These are phyloP conservation scores for Caenorhabditis afra DNA, from an alignment of 2,888 invertebrate species.

Conservation along the genomic window DNA sequence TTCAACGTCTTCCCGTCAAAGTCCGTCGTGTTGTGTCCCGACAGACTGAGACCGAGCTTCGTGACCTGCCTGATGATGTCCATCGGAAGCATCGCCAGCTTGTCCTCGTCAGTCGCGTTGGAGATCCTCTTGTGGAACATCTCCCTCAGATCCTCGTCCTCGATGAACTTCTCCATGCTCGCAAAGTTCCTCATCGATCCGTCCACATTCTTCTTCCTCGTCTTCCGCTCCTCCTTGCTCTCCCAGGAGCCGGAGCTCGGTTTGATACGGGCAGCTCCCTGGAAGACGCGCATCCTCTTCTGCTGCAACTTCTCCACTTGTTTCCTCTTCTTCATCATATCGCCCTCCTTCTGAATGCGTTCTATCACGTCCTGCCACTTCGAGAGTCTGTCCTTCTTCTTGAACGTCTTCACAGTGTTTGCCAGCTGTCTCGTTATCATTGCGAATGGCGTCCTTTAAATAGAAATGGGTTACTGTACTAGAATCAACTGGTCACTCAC, in stretches of 20 bases:
- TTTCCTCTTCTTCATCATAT: constrained; percentile 30
- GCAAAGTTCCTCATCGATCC: constrained; percentile 19
- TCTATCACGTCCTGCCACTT: constrained; percentile 49
- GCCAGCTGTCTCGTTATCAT: constrained; percentile 34
- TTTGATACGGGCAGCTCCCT: constrained; percentile 13
- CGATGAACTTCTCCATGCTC: constrained; percentile 39
- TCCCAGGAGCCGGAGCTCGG: not conserved
- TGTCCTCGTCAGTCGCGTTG: constrained; percentile 59
- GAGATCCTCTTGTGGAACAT: constrained; percentile 39
- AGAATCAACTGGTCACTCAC: not conserved
- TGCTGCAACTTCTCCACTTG: constrained; percentile 30
- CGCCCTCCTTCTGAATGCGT: constrained; percentile 20
- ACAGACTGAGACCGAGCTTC: constrained; percentile 61
- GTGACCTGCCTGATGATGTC: constrained; percentile 56
- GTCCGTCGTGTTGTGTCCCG: constrained; percentile 59
- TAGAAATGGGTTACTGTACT: not conserved
- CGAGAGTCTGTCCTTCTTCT: constrained; percentile 29
- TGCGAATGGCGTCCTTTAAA: constrained; percentile 38
- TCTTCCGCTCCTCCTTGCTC: not conserved
- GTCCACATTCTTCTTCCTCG: not conserved
- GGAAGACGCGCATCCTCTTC: constrained; percentile 29
- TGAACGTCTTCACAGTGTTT: constrained; percentile 32
- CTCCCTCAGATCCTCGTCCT: constrained; percentile 55
- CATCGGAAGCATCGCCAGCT: constrained; percentile 48
- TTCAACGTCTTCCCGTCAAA: constrained; percentile 46